A percentile compares a stretch with the other conserved stretches of the same genome.
These are phyloP conservation scores for Glandiceps talaboti DNA, from an alignment of 53 echinoderm and acorn worm species.

Conservation along the genomic window DNA sequence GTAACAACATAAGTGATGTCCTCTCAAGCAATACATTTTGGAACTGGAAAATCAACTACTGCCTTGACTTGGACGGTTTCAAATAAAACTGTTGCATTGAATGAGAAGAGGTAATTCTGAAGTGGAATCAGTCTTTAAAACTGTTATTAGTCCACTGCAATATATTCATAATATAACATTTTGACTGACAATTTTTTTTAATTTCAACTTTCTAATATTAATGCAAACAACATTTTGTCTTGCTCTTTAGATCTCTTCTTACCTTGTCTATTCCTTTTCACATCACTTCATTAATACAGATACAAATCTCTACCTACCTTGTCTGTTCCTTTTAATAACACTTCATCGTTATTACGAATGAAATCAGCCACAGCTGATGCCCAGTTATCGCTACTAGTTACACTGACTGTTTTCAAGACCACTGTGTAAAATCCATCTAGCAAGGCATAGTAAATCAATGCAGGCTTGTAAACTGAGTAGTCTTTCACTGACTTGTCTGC, in stretches of 20 bases:
- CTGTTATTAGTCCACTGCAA: too few species aligned
- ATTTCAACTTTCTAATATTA: neutral
- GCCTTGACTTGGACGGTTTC: too few species aligned
- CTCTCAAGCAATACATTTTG: too few species aligned
- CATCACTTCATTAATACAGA: neutral
- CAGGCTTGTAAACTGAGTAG: slow-evolving; percentile 65
- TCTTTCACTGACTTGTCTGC: slow-evolving; percentile 83
- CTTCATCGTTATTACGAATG: slow-evolving; percentile 79
- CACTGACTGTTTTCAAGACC: slow-evolving; percentile 50
- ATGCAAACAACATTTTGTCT: neutral
- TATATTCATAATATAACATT: neutral
- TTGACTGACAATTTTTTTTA: neutral
- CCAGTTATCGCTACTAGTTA: slow-evolving; percentile 46
- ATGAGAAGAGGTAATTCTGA: too few species aligned
- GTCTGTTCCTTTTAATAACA: slow-evolving; percentile 72
- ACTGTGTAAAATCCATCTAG: slow-evolving; percentile 54
- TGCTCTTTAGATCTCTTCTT: neutral
- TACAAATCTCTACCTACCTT: slow-evolving; percentile 31
- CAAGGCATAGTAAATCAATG: slow-evolving; percentile 61
- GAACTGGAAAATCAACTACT: too few species aligned
- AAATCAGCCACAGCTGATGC: slow-evolving; percentile 72
- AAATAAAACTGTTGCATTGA: too few species aligned
- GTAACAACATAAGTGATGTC: too few species aligned
- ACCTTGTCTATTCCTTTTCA: neutral
- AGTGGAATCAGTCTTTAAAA: too few species aligned